Base-by-base conservation (phyloP, 2,888 invertebrate species). In the Thecocarcelia acutangulata region DNA sequence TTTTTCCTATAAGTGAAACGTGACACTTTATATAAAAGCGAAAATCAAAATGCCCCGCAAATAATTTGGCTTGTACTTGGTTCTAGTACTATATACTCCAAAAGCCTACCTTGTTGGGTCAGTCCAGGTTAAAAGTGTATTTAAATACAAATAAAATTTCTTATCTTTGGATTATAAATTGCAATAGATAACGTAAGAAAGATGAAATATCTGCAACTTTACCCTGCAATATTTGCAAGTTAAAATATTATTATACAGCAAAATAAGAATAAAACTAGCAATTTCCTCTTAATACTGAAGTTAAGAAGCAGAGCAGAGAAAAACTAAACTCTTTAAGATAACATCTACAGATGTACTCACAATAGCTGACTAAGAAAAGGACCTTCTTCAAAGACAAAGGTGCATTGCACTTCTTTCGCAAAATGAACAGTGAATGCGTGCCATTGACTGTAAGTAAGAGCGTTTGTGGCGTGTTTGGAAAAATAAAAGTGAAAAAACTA, bases 311-410 rank as follows among this genome's bases (percentile, higher is more conserved):
- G 44, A 46, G 24, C 13, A 28, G 48, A 50, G 6, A 37, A 64
- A 48, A 37, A 40, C 37, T 12, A 52, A 77, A 58, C 50, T 58
- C 50, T 44, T 58, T 50, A 50, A 64, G 63, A 77, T 33, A 64
- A 50, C 21, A 66, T 15, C 44, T 63, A 17, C 11, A 56, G 28
- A 17, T 69, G 69, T 54, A 63, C 33, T 21, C 44, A 50, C 17
- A 66, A 17, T 13, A 33, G 28, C 21, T 28, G 15, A 63, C 37
- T 48, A 69, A 17, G 48, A 66, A 58, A 79, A 79, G 50, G 78
- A 73, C 78, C 78, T 79, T 79, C 66, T 66, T 61, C 66, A 79
- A 79, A 79, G 78, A 21, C 78, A 79, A 79, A 79, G 72, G 78
- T 79, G 40, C 78, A 66, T 79, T 79, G 78, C 78, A 59, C 78